Conservation (phyloP, 2,888 invertebrate species). For the Agapostemon virescens region DNA sequence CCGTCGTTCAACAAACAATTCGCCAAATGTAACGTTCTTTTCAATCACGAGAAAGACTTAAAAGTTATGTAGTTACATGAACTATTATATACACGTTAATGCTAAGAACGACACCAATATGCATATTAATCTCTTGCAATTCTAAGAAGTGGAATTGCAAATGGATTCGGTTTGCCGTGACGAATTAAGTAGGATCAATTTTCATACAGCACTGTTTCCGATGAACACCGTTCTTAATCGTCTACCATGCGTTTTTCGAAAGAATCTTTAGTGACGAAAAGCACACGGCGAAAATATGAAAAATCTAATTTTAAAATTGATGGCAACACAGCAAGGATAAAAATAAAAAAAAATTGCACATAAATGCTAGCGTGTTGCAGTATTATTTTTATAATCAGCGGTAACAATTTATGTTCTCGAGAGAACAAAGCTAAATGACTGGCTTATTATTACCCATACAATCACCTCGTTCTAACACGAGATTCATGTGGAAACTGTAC, state of each 20-base stretch:
- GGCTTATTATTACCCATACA: background rate
- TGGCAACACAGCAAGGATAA: background rate
- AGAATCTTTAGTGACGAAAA: background rate
- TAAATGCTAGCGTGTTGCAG: background rate
- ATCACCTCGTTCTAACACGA: background rate
- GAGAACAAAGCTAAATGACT: background rate
- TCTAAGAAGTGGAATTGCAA: conserved; percentile 25
- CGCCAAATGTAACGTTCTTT: background rate
- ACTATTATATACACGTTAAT: conserved; percentile 3
- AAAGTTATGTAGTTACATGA: background rate
- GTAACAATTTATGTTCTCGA: background rate
- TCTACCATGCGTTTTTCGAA: background rate
- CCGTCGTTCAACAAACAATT: background rate
- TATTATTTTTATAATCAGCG: background rate
- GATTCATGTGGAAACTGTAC: background rate
- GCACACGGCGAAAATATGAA: background rate
- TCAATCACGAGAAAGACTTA: background rate
- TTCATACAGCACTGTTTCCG: background rate
- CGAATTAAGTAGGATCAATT: background rate
- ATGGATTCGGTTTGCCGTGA: background rate
- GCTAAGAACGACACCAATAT: background rate
- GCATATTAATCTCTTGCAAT: conserved; percentile 17
- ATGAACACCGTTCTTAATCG: background rate
- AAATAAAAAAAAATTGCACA: background rate
- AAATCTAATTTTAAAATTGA: background rate